These are phyloP conservation scores for Aricia artaxerxes DNA, from an alignment of 2,888 invertebrate species.

Conservation along the genomic window DNA sequence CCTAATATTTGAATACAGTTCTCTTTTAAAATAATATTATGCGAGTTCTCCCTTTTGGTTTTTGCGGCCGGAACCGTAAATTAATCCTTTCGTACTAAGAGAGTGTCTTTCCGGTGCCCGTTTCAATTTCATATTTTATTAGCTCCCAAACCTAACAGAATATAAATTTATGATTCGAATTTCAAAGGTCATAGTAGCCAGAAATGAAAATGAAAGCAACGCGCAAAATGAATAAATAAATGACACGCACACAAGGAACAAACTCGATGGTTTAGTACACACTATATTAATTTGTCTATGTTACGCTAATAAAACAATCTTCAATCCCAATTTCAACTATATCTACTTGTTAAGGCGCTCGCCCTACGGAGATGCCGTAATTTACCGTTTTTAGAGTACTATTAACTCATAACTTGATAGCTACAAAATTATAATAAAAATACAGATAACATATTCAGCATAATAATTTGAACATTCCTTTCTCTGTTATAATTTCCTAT, in stretches of 20 bases:
- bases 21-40: neutral
- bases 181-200: conserved; percentile 16
- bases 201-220: conserved; percentile 14
- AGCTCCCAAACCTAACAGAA: conserved; percentile 23
- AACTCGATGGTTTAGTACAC: neutral
- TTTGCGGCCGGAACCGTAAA: conserved; percentile 65
- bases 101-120: conserved; percentile 45
- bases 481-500: too few relatives aligned
- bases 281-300: too few relatives aligned
- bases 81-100: conserved; percentile 33
- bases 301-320: too few relatives aligned
- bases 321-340: too few relatives aligned
- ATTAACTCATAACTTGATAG: too few relatives aligned
- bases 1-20: neutral
- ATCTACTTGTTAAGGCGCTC: too few relatives aligned
- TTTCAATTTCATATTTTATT: conserved; percentile 31
- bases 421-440: too few relatives aligned
- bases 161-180: conserved; percentile 14
- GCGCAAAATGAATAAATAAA: neutral
- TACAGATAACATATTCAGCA: too few relatives aligned
- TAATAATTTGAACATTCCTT: too few relatives aligned
- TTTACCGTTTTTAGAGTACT: too few relatives aligned
- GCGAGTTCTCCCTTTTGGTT: conserved; percentile 37
- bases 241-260: neutral
- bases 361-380: too few relatives aligned